phyloP scores from a whole-genome alignment of 2,888 invertebrate species.

The Gastracanthus pulcherrimus region DNA sequence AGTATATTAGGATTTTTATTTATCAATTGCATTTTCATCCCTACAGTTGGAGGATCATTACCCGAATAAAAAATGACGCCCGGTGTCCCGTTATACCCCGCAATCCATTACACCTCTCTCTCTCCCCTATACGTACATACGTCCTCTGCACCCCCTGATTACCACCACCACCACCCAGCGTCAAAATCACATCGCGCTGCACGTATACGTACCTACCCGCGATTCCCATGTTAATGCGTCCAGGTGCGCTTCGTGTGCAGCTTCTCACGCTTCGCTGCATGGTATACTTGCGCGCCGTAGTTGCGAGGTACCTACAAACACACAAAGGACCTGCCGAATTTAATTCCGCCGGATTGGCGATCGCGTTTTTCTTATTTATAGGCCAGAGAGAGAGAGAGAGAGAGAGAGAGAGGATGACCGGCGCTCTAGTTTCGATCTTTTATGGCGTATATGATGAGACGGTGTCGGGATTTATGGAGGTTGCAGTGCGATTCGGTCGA shows the following conservation, averaged over 20 bases:
- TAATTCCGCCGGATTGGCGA: conserved; percentile 13
- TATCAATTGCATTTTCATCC: no score
- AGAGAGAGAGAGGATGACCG: background rate
- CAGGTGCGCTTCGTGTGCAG: conserved; percentile 43
- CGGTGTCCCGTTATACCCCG: no score
- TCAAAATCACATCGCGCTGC: conserved; percentile 27
- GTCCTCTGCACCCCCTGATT: conserved; percentile 16
- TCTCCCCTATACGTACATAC: background rate
- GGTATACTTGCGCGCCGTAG: no score
- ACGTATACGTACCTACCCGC: background rate
- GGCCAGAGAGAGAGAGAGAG: background rate
- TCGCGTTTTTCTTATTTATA: conserved; percentile 13
- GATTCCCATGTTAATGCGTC: conserved; percentile 49
- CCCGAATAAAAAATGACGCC: no score
- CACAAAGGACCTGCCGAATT: conserved; percentile 46
- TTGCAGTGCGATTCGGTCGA: background rate
- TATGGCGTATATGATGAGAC: background rate
- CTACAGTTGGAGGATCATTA: no score
- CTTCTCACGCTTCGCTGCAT: conserved; percentile 38
- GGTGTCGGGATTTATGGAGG: conserved; percentile 18
- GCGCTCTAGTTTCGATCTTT: background rate
- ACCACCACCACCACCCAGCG: conserved; percentile 24
- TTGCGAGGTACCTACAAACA: no score
- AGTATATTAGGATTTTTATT: no score
- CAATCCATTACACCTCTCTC: no score